A percentile compares a stretch with the other conserved stretches of the same genome.
These are phyloP conservation scores for Hyposoter dolosus DNA, from an alignment of 2,888 invertebrate genomes.

Conservation along the genomic window DNA sequence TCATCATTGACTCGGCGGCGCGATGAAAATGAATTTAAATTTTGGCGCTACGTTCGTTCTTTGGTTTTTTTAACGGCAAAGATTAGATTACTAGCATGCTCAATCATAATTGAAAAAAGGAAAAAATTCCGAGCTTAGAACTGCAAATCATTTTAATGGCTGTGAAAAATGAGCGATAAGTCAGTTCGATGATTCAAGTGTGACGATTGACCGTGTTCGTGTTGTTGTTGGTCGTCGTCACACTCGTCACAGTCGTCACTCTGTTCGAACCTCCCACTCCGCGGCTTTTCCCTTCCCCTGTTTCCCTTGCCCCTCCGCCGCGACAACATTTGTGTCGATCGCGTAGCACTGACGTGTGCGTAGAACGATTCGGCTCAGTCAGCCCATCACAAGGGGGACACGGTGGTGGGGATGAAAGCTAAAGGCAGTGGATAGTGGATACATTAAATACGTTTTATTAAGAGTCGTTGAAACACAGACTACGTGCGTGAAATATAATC, in stretches of 20 bases:
- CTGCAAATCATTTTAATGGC: conserved; percentile 1
- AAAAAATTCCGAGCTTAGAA: neutral
- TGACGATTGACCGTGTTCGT: neutral
- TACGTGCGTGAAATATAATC: conserved; percentile 37
- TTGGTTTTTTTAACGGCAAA: neutral
- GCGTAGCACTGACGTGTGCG: conserved; percentile 58
- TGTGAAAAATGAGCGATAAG: neutral
- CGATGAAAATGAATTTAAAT: neutral
- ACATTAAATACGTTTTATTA: conserved; percentile 51
- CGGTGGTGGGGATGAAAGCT: conserved; percentile 28
- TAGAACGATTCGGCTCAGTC: conserved; percentile 46
- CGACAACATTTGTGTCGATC: conserved; percentile 22
- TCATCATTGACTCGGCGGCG: neutral
- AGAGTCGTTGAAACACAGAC: conserved; percentile 22
- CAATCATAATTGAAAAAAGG: neutral
- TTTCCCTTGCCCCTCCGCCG: neutral
- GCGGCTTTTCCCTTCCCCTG: neutral
- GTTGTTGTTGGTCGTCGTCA: neutral
- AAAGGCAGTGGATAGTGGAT: conserved; percentile 34
- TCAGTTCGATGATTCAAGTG: neutral
- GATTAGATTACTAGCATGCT: neutral
- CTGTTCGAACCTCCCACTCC: neutral
- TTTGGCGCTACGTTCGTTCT: neutral
- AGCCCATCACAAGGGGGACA: conserved; percentile 27
- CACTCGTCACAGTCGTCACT: neutral